Percentiles rank a stretch among this genome's conserved stretches.
These are phyloP conservation scores for Oryzias javanicus DNA, from an alignment of 2,113 vertebrate genomes.

Conservation along the genomic window DNA sequence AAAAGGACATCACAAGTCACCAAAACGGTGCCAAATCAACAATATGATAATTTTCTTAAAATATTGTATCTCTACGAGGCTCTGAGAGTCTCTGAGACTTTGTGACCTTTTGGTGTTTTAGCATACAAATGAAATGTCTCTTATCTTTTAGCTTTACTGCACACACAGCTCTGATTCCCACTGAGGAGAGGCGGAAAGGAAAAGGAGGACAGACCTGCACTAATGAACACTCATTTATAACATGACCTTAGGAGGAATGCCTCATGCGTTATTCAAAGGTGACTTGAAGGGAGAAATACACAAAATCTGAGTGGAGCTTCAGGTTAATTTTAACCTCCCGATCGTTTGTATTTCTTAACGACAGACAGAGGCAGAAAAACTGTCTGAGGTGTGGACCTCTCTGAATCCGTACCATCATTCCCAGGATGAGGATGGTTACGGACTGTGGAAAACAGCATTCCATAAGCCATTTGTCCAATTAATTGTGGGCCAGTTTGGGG, in stretches of 20 bases:
- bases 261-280: slow-evolving; percentile 38
- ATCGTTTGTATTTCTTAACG: slow-evolving; percentile 39
- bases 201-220: slow-evolving; percentile 29
- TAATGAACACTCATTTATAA: slow-evolving; percentile 53
- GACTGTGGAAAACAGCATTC: slow-evolving; percentile 59
- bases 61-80: no score
- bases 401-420: no score
- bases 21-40: no score
- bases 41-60: no score
- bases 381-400: slow-evolving; percentile 14
- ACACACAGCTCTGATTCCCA: no score
- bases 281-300: slow-evolving; percentile 37
- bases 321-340: slow-evolving; percentile 62
- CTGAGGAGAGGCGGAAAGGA: background rate
- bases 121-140: no score
- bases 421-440: slow-evolving; percentile 36
- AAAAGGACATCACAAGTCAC: no score
- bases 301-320: slow-evolving; percentile 33
- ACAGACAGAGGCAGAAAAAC: slow-evolving; percentile 22
- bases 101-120: no score
- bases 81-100: no score
- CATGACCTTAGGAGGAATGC: slow-evolving; percentile 31
- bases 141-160: no score
- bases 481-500: slow-evolving; percentile 64
- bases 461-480: slow-evolving; percentile 57